Conservation (phyloP, 2,113 vertebrate species). For the Colius striatus region DNA sequence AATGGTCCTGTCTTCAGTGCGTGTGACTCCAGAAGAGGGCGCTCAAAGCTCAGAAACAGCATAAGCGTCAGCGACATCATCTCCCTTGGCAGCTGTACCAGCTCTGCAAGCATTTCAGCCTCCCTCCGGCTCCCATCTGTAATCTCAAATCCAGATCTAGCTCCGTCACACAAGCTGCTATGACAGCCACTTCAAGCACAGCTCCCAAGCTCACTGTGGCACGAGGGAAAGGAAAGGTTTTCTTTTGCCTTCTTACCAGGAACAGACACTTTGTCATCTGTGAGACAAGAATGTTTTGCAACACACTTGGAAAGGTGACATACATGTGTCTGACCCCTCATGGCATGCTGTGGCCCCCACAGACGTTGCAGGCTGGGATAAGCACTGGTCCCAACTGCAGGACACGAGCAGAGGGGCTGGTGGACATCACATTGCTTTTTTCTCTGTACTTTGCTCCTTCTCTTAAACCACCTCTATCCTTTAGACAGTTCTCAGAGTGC, state of each 20-base stretch:
- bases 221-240: no score
- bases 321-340: no score
- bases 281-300: no score
- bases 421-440: background rate
- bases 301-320: no score
- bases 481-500: background rate
- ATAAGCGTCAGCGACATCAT: background rate
- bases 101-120: background rate
- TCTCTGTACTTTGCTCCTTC: background rate
- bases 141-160: background rate
- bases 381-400: background rate
- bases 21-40: constrained; percentile 1
- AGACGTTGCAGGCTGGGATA: background rate
- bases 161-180: background rate
- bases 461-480: background rate
- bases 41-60: background rate
- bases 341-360: no score
- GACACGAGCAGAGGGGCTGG: background rate
- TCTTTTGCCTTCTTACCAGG: no score
- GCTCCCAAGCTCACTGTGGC: no score
- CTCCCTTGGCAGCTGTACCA: background rate
- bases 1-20: background rate
- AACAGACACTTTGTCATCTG: no score
- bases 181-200: no score
- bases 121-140: background rate